phyloP scores from a whole-genome alignment of 2,113 vertebrate species.

The Myiagra hebetior region DNA sequence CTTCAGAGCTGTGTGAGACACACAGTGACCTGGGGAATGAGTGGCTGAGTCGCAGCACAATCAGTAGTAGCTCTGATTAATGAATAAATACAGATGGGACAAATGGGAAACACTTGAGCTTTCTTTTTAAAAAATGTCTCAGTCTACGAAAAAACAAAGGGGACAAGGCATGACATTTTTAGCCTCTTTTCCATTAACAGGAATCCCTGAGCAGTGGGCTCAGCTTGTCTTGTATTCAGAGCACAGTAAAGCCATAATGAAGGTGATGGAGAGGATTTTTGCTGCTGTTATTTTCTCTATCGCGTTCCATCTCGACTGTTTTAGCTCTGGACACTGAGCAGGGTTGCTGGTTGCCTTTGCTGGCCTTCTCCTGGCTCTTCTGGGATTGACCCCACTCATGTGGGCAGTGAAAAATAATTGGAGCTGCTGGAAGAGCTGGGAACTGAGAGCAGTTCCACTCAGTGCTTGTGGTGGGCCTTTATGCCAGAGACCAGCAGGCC shows the following conservation, averaged over 20 bases:
- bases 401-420: not conserved
- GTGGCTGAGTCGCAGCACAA: not conserved
- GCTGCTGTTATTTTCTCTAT: not conserved
- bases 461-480: not conserved
- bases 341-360: not conserved
- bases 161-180: not conserved
- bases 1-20: not conserved
- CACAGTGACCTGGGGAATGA: not conserved
- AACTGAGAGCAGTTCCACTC: not conserved
- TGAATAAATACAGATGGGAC: not conserved
- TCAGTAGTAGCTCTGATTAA: not conserved
- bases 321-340: not conserved
- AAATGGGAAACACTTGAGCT: not conserved
- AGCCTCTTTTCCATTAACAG: not conserved
- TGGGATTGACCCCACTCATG: fast-evolving
- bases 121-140: not conserved
- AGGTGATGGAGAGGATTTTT: not conserved
- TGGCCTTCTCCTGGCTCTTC: not conserved
- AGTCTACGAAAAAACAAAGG: not conserved
- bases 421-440: not conserved
- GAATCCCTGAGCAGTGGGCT: not conserved
- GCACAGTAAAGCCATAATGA: not conserved
- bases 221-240: not conserved
- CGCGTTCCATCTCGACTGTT: not conserved
- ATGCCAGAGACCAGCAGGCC: not conserved